Percentiles rank a stretch among this genome's conserved stretches.
These are phyloP conservation scores for Cynaeus angustus DNA, from an alignment of 2,888 invertebrate genomes.

Conservation along the genomic window DNA sequence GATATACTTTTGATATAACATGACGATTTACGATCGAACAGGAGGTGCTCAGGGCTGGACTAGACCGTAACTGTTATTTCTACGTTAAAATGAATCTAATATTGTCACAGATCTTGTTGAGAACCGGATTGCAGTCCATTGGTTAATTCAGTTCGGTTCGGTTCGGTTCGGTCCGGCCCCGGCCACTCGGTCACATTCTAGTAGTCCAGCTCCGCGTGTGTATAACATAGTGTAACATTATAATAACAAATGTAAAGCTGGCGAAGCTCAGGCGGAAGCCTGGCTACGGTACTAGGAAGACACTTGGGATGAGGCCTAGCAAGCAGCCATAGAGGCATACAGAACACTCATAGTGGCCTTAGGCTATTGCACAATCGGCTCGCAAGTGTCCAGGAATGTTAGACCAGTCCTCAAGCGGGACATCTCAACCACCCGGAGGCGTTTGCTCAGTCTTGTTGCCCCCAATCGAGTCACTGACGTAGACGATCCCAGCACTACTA, in stretches of 20 bases:
- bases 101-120: conserved; percentile 16
- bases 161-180: neutral
- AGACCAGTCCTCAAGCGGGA: conserved; percentile 61
- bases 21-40: neutral
- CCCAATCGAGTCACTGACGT: conserved; percentile 65
- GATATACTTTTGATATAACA: conserved; percentile 47
- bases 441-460: conserved; percentile 61
- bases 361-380: conserved; percentile 63
- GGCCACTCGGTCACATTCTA: conserved; percentile 51
- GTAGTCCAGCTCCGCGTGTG: conserved; percentile 51
- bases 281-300: conserved; percentile 65
- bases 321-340: conserved; percentile 48
- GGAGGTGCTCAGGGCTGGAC: conserved; percentile 7
- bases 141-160: too few species aligned
- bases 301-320: conserved; percentile 67
- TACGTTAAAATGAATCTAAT: neutral
- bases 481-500: conserved; percentile 61
- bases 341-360: conserved; percentile 53
- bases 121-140: too few species aligned
- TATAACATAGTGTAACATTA: conserved; percentile 52
- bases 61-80: neutral
- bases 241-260: conserved; percentile 59
- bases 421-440: conserved; percentile 63
- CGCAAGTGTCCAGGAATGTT: conserved; percentile 68
- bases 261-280: conserved; percentile 55